phyloP scores from a whole-genome alignment of 1,140 invertebrate species.

The Rhopalosiphum padi region DNA sequence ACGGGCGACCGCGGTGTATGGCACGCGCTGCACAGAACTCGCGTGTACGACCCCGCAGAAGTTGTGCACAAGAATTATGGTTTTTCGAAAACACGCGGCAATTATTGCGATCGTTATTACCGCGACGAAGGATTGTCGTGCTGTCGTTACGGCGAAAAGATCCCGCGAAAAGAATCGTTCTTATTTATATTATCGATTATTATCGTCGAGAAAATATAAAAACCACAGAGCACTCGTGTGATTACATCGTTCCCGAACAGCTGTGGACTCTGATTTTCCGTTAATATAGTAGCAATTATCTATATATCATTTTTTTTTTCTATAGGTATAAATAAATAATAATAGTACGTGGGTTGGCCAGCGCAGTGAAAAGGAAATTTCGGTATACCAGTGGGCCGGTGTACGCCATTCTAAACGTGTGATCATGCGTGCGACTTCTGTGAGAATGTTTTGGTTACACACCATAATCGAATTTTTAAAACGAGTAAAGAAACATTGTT shows the following conservation, averaged over 20 bases:
- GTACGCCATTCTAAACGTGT: too few relatives aligned
- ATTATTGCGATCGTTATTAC: background rate
- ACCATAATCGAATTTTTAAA: background rate
- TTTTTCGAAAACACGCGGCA: background rate
- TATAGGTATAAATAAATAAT: too few relatives aligned
- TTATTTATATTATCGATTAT: background rate
- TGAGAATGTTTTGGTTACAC: background rate
- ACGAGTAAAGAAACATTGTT: background rate
- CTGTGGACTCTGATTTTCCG: background rate
- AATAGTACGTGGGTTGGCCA: background rate
- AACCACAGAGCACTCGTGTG: background rate
- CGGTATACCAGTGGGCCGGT: background rate
- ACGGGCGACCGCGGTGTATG: background rate
- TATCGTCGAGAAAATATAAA: background rate
- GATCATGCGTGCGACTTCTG: too few relatives aligned
- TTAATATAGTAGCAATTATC: too few relatives aligned
- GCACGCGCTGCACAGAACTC: background rate
- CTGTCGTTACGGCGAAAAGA: background rate
- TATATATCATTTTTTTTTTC: too few relatives aligned
- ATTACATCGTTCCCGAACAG: background rate
- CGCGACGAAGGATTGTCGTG: background rate
- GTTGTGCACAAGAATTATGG: background rate
- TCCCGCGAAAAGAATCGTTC: background rate
- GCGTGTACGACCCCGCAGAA: background rate
- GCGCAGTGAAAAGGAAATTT: background rate